Evolutionary conservation across 92 coral and sea anemone genomes (phyloP).

Genomic region (Galaxea fascicularis): DNA sequence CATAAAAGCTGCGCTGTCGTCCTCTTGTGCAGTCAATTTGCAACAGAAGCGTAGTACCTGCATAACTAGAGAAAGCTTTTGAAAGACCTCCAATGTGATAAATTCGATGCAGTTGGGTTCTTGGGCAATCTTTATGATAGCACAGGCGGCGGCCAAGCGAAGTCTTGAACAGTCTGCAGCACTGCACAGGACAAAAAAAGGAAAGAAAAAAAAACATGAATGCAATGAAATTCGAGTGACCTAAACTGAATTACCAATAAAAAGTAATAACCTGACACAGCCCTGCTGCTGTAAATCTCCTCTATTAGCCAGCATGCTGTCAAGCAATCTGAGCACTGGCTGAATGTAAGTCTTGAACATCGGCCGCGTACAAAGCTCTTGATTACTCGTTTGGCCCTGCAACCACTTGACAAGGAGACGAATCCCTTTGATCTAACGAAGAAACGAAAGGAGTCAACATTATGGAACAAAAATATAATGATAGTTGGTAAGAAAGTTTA

Average conservation of each 20-base stretch:
- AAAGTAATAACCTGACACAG: slow-evolving; percentile 70
- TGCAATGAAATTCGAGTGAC: neutral
- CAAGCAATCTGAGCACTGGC: slow-evolving; percentile 83
- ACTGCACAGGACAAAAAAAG: slow-evolving; percentile 23
- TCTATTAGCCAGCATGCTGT: slow-evolving; percentile 65
- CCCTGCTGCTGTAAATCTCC: slow-evolving; percentile 91
- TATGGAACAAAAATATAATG: no score
- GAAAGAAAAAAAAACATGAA: neutral
- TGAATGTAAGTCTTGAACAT: slow-evolving; percentile 51
- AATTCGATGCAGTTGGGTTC: slow-evolving; percentile 76
- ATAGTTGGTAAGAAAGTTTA: no score
- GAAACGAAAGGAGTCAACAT: neutral
- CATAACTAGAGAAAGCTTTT: slow-evolving; percentile 79
- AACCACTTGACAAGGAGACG: slow-evolving; percentile 91
- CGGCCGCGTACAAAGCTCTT: slow-evolving; percentile 17
- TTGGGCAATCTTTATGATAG: slow-evolving; percentile 85
- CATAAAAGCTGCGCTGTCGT: neutral
- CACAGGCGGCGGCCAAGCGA: slow-evolving; percentile 94
- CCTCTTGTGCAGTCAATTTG: neutral
- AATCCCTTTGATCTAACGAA: slow-evolving; percentile 81
- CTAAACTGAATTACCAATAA: no score
- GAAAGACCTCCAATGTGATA: slow-evolving; percentile 82
- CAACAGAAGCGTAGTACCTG: slow-evolving; percentile 58
- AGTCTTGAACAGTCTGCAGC: slow-evolving; percentile 90
- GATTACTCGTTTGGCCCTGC: slow-evolving; percentile 68